Evolutionary conservation across 1,140 invertebrate species (phyloP).

Genomic region (Cotesia vestalis): DNA sequence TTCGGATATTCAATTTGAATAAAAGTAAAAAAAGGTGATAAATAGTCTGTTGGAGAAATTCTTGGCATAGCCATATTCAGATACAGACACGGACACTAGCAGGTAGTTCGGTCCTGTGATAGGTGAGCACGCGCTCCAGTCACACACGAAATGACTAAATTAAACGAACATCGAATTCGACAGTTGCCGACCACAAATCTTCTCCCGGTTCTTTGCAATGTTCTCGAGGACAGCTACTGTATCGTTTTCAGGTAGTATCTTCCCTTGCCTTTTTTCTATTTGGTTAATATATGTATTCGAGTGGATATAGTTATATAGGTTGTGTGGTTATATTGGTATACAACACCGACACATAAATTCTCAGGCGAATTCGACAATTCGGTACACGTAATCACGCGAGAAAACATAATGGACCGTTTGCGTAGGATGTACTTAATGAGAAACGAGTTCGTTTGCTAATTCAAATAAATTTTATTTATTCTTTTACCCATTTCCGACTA

Average conservation of each 20-base stretch:
- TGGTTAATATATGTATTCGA: not conserved
- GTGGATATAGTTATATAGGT: too few relatives aligned
- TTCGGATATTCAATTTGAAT: too few relatives aligned
- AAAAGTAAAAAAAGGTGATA: not conserved
- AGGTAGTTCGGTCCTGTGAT: not conserved
- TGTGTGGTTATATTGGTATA: not conserved
- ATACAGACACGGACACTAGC: not conserved
- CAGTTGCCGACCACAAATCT: constrained; percentile 36
- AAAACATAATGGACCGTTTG: constrained; percentile 47
- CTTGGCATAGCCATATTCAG: not conserved
- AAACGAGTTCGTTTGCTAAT: constrained; percentile 25
- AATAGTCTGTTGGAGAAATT: not conserved
- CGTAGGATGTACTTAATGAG: constrained; percentile 25
- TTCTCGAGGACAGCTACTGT: constrained; percentile 28
- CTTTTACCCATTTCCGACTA: too few relatives aligned
- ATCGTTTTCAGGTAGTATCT: constrained; percentile 22
- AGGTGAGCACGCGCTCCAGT: constrained; percentile 8
- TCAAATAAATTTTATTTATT: constrained; percentile 10
- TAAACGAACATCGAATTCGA: constrained; percentile 52
- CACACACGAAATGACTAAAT: constrained; percentile 46
- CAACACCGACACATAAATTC: constrained; percentile 27
- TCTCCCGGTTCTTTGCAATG: constrained; percentile 15
- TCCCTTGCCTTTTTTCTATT: not conserved
- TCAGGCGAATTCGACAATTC: constrained; percentile 49
- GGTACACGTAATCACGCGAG: constrained; percentile 46